A percentile compares a stretch with the other conserved stretches of the same genome.
Conservation (phyloP, 2,113 vertebrate species). For the Cinclus mexicanus region DNA sequence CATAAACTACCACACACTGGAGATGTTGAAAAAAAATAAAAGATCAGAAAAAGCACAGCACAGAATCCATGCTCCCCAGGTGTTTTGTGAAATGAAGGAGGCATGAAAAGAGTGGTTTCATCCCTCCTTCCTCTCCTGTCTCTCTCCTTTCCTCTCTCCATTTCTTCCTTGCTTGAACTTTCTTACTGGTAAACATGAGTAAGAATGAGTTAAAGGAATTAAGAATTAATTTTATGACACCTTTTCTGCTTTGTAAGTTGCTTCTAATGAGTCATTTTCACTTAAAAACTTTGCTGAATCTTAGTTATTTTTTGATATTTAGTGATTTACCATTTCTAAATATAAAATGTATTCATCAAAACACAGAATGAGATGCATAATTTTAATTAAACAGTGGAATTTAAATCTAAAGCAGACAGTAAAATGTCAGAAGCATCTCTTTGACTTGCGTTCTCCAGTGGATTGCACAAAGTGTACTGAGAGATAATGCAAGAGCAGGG, state of each 20-base stretch:
- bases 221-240: background rate
- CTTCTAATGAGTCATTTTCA: background rate
- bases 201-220: background rate
- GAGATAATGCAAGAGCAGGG: background rate
- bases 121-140: background rate
- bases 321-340: background rate
- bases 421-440: background rate
- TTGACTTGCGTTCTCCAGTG: background rate
- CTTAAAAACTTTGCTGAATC: background rate
- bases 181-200: background rate
- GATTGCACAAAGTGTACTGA: background rate
- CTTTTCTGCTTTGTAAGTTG: background rate
- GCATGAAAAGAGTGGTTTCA: background rate
- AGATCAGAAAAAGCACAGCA: background rate
- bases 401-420: background rate
- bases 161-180: background rate
- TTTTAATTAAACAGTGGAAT: background rate
- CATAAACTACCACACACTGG: background rate
- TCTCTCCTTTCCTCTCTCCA: background rate
- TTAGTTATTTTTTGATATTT: background rate
- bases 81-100: background rate
- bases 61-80: background rate
- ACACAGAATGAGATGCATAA: background rate
- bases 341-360: slow-evolving; percentile 14
- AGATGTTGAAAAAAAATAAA: background rate